A percentile compares a stretch with the other conserved stretches of the same genome.
phyloP scores from a whole-genome alignment of 2,888 invertebrate species.

The Drosophila prostipennis region DNA sequence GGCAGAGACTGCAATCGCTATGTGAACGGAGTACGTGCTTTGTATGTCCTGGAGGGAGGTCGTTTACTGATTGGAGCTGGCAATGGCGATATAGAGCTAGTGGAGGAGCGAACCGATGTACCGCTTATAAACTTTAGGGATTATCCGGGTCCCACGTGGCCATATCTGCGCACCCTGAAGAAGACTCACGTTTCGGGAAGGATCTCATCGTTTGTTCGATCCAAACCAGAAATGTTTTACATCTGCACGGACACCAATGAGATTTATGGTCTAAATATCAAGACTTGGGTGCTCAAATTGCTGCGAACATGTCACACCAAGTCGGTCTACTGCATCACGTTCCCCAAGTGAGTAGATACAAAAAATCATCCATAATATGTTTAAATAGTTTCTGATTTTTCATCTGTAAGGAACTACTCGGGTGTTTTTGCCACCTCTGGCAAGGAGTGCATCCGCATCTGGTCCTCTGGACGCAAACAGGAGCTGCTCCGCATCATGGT shows the following conservation, averaged over 20 bases:
- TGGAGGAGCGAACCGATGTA: constrained; percentile 86
- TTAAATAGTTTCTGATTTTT: too few species aligned
- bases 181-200: constrained; percentile 87
- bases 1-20: constrained; percentile 84
- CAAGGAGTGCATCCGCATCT: constrained; percentile 93
- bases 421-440: constrained; percentile 95
- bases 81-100: constrained; percentile 91
- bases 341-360: constrained; percentile 88
- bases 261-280: constrained; percentile 90
- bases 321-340: constrained; percentile 91
- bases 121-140: constrained; percentile 74
- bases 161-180: constrained; percentile 86
- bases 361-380: too few species aligned
- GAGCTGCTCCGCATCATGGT: constrained; percentile 93
- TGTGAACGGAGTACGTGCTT: constrained; percentile 86
- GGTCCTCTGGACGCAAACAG: constrained; percentile 90
- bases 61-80: constrained; percentile 92
- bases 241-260: constrained; percentile 92
- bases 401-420: constrained; percentile 88
- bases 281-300: constrained; percentile 88
- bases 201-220: constrained; percentile 90
- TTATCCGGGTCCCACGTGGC: constrained; percentile 86
- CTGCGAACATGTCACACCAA: constrained; percentile 93
- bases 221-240: constrained; percentile 87
- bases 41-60: constrained; percentile 87